Evolutionary conservation across 2,797 vertebrate species (phyloP), one percentile per base, ranked within the genome.

Genomic region (Sebastes hubbsi): DNA sequence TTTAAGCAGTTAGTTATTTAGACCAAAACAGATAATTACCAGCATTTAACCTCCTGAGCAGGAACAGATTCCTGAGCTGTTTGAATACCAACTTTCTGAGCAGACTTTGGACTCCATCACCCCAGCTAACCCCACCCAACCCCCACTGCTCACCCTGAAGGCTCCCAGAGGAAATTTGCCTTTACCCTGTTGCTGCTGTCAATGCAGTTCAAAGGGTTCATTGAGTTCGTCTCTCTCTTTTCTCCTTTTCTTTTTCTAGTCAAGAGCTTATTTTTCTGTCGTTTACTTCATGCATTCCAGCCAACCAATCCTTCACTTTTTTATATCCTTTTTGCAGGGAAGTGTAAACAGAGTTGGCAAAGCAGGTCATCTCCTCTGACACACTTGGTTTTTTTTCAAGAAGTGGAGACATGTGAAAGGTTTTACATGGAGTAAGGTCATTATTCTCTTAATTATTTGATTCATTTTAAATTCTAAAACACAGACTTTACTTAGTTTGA

Each of bases 81-180:
- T 88, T 86, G 81, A 93, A 87, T 72, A 77, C 77, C 78, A 90
- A 82, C 85, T 87, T 88, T 87, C 71, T 75, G 80, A 86, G 88
- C 72, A 92, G 88, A 90, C 81, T 90, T 90, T 91, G 82, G 83
- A 91, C 87, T 91, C 90, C 72, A 87, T 95, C 93, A 94, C 93
- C 94, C 94, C 72, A 92, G 88, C 88, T 94, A 94, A 95, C 94
- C 94, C 80, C 89, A 90, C 94, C 93, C 93, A 95, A 91, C 94
- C 95, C 93, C 95, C 95, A 93, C 82, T 82, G 78, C 61, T 77
- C 79, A 82, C 87, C 90, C 89, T 82, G 69, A 71, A 87, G 92
- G 75, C 87, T 91, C 92, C 90, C 93, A 84, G 89, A 95, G 93
- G 93, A 95, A 94, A 93, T 91, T 80, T 93, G 91, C 88, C 86